Evolutionary conservation across 2,888 invertebrate species (phyloP).

Genomic region (Chironomus riparius): DNA sequence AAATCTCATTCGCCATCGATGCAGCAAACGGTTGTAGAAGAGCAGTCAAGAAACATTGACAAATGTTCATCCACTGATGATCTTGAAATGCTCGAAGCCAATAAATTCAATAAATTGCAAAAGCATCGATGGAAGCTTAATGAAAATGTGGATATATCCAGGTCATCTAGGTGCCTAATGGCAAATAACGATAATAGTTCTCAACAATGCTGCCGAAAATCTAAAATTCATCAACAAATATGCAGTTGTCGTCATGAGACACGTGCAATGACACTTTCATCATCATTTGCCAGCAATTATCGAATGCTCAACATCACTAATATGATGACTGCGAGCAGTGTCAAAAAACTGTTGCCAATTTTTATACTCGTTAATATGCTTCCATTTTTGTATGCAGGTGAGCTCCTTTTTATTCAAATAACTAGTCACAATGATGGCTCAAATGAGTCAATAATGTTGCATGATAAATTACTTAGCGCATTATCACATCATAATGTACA

Average conservation of each 20-base stretch:
- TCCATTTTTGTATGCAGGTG: constrained; percentile 43
- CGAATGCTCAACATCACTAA: constrained; percentile 1
- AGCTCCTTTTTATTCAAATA: constrained; percentile 30
- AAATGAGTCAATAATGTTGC: background rate
- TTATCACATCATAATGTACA: background rate
- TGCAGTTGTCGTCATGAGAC: background rate
- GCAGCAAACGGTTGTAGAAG: background rate
- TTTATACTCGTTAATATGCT: constrained; percentile 43
- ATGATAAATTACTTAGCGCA: background rate
- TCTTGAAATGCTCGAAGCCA: background rate
- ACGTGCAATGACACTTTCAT: background rate
- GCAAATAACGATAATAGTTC: background rate
- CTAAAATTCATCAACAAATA: background rate
- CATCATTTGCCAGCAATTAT: background rate
- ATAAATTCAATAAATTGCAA: constrained; percentile 7
- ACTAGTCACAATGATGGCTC: background rate
- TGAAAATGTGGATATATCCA: background rate
- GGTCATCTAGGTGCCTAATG: background rate
- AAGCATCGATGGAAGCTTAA: constrained; percentile 23
- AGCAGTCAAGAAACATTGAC: background rate
- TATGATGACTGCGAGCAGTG: constrained; percentile 3
- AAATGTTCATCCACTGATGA: background rate
- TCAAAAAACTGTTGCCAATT: constrained; percentile 35
- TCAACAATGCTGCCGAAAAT: constrained; percentile 1
- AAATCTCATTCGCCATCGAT: background rate